Percentiles rank a stretch among this genome's conserved stretches.
phyloP scores from a whole-genome alignment of 2,797 vertebrate genomes.

The Menidia menidia region DNA sequence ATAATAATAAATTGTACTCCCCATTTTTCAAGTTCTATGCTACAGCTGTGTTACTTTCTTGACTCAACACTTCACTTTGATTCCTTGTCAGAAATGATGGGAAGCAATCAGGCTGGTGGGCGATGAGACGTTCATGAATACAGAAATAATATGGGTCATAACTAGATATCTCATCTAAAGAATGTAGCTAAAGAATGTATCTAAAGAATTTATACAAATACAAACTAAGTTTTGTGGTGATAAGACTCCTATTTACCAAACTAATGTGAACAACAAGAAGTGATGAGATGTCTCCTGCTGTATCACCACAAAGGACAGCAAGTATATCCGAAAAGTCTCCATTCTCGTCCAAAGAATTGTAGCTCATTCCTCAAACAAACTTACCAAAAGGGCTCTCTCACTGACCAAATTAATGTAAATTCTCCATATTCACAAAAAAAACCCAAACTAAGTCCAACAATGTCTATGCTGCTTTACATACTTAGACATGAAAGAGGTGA shows the following conservation, averaged over 20 bases:
- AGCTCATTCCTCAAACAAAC: neutral
- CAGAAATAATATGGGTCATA: conserved; percentile 38
- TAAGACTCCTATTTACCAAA: neutral
- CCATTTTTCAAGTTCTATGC: conserved; percentile 46
- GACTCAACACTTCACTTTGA: conserved; percentile 62
- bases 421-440: neutral
- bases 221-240: neutral
- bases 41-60: conserved; percentile 51
- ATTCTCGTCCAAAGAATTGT: neutral
- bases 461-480: neutral
- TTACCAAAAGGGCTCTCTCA: neutral
- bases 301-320: neutral
- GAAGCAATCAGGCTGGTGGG: conserved; percentile 60
- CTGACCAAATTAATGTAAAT: neutral
- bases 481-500: neutral
- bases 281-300: neutral
- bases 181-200: too few species aligned
- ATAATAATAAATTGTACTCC: conserved; percentile 42
- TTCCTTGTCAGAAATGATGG: conserved; percentile 64
- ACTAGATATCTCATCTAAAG: conserved; percentile 20
- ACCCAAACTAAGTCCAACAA: neutral
- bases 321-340: neutral
- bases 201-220: conserved; percentile 1
- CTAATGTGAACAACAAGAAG: neutral
- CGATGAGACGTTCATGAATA: conserved; percentile 39